Percentiles rank a stretch among this genome's conserved stretches.
These are phyloP conservation scores for Heliconius nattereri DNA, from an alignment of 1,140 invertebrate genomes.

Conservation along the genomic window DNA sequence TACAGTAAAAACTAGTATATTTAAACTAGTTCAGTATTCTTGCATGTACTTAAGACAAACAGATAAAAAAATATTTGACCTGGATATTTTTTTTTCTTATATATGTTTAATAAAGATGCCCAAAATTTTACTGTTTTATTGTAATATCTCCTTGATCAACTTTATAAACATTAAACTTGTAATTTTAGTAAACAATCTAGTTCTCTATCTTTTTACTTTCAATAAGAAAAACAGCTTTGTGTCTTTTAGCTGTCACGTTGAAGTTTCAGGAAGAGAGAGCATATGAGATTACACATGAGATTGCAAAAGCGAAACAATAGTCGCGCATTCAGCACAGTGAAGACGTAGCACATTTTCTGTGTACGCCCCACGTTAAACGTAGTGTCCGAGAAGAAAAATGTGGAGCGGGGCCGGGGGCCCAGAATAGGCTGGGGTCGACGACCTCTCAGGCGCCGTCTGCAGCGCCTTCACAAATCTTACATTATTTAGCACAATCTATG, in stretches of 20 bases:
- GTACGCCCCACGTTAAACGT: constrained; percentile 56
- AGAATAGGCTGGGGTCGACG: constrained; percentile 58
- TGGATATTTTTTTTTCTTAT: no score
- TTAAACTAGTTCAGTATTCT: no score
- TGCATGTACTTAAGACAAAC: no score
- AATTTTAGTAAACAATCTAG: neutral
- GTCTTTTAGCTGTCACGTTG: constrained; percentile 32
- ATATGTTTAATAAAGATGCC: neutral
- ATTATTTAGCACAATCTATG: constrained; percentile 65
- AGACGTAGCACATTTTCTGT: constrained; percentile 65
- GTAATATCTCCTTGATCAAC: neutral
- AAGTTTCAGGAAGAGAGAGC: constrained; percentile 39
- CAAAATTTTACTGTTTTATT: neutral
- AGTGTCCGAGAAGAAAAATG: constrained; percentile 75
- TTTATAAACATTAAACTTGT: neutral
- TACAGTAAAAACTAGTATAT: no score
- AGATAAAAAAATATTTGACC: no score
- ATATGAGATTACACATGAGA: constrained; percentile 69
- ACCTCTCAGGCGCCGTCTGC: constrained; percentile 62
- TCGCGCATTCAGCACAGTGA: constrained; percentile 60
- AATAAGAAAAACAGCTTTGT: constrained; percentile 26
- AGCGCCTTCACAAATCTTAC: constrained; percentile 64
- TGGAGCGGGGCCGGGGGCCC: constrained; percentile 61
- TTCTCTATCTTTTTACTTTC: neutral
- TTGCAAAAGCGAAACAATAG: constrained; percentile 71